These are phyloP conservation scores for Hydrolagus affinis DNA, from an alignment of 2,113 vertebrate species.

Conservation along the genomic window DNA sequence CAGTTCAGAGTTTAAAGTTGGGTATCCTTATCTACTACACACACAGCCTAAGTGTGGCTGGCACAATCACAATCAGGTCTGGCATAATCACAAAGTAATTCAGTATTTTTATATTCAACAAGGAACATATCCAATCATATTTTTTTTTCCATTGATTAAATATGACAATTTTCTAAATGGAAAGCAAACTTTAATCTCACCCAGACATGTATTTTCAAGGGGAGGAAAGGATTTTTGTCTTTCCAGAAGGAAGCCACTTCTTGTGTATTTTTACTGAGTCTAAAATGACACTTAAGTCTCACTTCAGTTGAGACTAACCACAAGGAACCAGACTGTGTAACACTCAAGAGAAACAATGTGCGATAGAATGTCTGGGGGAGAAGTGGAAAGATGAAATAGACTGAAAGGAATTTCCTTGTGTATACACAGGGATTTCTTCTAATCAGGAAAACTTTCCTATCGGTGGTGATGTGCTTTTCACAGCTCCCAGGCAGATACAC, in stretches of 20 bases:
- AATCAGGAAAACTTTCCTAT: neutral
- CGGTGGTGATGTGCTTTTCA: neutral
- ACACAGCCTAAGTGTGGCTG: neutral
- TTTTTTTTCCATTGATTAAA: neutral
- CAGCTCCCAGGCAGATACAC: neutral
- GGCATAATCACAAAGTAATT: neutral
- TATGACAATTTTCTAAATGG: too few relatives aligned
- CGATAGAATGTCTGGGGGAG: neutral
- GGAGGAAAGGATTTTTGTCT: neutral
- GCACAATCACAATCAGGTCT: neutral
- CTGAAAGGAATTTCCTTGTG: neutral
- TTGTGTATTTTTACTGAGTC: neutral
- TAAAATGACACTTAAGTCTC: slow-evolving; percentile 1
- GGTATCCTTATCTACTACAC: too few relatives aligned
- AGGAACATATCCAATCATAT: neutral
- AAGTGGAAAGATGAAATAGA: neutral
- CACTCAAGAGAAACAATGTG: neutral
- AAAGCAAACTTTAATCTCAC: neutral
- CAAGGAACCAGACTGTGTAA: neutral
- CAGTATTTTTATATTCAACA: neutral
- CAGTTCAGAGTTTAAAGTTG: neutral
- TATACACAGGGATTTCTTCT: neutral
- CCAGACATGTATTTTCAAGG: neutral
- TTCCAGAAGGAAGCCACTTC: too few relatives aligned
- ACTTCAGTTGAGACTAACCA: neutral